Evolutionary conservation across 2,888 invertebrate genomes (phyloP), one percentile per base, ranked within the genome.

Genomic region (Drosophila tanythrix): DNA sequence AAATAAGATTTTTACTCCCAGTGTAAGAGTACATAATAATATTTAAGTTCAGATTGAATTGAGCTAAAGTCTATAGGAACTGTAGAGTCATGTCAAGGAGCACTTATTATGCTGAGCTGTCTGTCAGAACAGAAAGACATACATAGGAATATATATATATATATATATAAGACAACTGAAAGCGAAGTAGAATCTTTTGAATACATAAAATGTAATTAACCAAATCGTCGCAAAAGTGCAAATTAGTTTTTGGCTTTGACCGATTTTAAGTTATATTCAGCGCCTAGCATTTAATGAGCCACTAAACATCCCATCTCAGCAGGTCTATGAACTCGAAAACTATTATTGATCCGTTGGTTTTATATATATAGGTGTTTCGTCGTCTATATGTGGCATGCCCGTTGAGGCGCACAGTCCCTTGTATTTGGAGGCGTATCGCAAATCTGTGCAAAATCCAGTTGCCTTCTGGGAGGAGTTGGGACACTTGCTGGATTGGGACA

Each of bases 381-480:
- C 51, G 21, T 46, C 76, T 27, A 25, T 74, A n/a, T 58, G 52
- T 60, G 85, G 85, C 21, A 88, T 92, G 72, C 81, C 89, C 1
- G 81, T 82, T 11, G 91, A 92, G 46, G 73, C 87, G 2, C 91
- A 93, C 69, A 94, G 93, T 89, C 93, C 94, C 11, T 90, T 94
- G 80, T 97, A 96, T 85, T 94, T 95, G 79, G 94, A 95, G 59
- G 95, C 95, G 0, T 95, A 95, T 87, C 94, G 94, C 10, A 94
- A 95, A 63, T 97, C 97, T 0, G 91, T 97, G 71, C 94, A 96
- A 73, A 94, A 96, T 76, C 98, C 98, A 0, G 96, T 96, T 77
- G 95, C 95, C 48, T 98, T 98, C 93, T 98, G 98, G 98, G 95
- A 95, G 0, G 96, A 97, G 86, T 94, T 97, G n/a, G 98, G 95